phyloP scores from a whole-genome alignment of 2,113 vertebrate genomes.

The Spilogale gracilis region DNA sequence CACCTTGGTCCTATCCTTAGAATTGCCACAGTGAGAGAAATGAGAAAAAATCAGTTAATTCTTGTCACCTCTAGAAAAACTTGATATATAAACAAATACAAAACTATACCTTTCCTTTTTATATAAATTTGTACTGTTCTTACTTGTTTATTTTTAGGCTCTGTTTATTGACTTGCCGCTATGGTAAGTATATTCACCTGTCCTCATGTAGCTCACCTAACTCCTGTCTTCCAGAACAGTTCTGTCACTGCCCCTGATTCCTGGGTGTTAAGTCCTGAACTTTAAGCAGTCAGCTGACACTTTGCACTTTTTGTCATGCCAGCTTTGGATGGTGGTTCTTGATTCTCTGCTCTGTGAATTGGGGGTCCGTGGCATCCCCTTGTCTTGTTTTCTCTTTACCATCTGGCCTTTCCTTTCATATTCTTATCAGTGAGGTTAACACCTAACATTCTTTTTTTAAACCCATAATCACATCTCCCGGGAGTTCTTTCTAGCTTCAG shows the following conservation, averaged over 20 bases:
- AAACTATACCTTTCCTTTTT: background rate
- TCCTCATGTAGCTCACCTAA: background rate
- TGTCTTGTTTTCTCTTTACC: background rate
- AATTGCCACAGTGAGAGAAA: background rate
- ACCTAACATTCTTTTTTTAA: background rate
- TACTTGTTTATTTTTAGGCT: background rate
- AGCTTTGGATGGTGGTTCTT: background rate
- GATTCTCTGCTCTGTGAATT: background rate
- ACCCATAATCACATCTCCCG: background rate
- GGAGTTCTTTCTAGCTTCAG: slow-evolving; percentile 20
- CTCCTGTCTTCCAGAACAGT: background rate
- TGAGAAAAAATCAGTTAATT: background rate
- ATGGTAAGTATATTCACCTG: background rate
- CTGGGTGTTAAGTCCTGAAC: background rate
- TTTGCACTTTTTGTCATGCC: background rate
- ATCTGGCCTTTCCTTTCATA: background rate
- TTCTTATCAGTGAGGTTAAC: background rate
- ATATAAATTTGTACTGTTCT: background rate
- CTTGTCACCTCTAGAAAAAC: slow-evolving; percentile 14
- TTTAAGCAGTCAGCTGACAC: background rate
- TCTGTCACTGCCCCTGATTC: background rate
- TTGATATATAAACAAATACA: background rate
- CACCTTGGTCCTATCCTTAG: background rate
- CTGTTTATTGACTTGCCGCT: background rate
- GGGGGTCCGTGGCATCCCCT: background rate